Evolutionary conservation across 2,888 invertebrate species (phyloP), one percentile per base, ranked within the genome.

Genomic region (Podotricha telesiphe): DNA sequence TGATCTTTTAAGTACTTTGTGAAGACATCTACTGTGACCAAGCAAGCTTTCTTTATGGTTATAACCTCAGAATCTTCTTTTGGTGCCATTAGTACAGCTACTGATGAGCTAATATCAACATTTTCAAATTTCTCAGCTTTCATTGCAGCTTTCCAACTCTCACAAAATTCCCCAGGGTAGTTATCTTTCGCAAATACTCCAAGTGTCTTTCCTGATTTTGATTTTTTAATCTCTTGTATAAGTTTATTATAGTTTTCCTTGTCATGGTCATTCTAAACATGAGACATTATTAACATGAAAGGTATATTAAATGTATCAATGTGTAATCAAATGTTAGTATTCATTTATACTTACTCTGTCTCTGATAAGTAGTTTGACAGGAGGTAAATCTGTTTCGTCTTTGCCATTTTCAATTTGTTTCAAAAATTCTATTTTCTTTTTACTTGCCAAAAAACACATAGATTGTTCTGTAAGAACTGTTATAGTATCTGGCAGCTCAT

Each of bases 361-460:
- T 82, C 99, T 94, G 15, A 96, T 95, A 66, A 98, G 94, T 37
- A 99, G 94, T 84, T 97, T 97, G 8, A 99, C 95, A 66, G 96
- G 94, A 11, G 98, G 98, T 48, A 98, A 93, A 75, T 96, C 96
- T 58, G 89, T 79, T 77, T 97, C 97, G 78, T 97, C 98, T 86
- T 96, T 97, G 20, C 94, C 94, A 81, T 95, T 96, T 85, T 98
- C 98, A 53, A 98, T 95, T 86, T 98, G 97, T 79, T 97, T 95
- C 63, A 99, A 93, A 88, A 99, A 99, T 80, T 99, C 99, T 74
- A 99, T 98, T 88, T 99, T 99, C 93, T 99, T 99, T 88, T 98
- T 99, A 83, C 99, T 99, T 0, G 99, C 98, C 69, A 99, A 93
- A 81, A 99, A 98, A 82, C 96, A 96, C 74, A 99, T 96, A 48